Conservation (phyloP, 2,888 invertebrate genomes). For the Halictus ligatus region DNA sequence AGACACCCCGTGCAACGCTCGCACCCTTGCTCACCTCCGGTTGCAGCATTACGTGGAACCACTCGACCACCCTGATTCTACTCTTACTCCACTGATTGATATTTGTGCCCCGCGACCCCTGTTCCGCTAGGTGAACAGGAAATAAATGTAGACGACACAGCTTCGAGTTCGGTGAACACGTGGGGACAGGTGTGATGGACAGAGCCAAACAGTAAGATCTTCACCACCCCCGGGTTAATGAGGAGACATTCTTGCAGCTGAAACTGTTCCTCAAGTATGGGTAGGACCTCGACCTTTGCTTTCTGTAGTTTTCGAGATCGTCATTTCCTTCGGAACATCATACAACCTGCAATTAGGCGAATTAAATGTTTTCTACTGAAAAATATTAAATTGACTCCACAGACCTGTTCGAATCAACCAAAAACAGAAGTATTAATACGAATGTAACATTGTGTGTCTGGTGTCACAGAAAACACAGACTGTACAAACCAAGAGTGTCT, state of each 20-base stretch:
- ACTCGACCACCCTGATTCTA: constrained; percentile 79
- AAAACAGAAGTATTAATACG: not conserved
- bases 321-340: no score
- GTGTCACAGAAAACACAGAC: not conserved
- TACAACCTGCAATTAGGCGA: no score
- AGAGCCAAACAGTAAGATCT: no score
- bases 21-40: constrained; percentile 65
- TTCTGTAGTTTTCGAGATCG: no score
- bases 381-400: no score
- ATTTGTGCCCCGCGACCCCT: constrained; percentile 67
- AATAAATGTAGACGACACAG: constrained; percentile 47
- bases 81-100: constrained; percentile 79
- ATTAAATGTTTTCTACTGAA: no score
- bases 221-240: no score
- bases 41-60: constrained; percentile 76
- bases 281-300: no score
- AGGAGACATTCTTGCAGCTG: no score
- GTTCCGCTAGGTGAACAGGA: constrained; percentile 4
- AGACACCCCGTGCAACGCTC: constrained; percentile 48
- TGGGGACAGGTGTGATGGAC: not conserved
- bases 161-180: not conserved
- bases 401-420: no score
- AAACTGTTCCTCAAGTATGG: no score
- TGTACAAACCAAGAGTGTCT: not conserved
- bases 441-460: not conserved